Percentiles rank a stretch among this genome's conserved stretches.
These are phyloP conservation scores for Acrossocheilus fasciatus DNA, from an alignment of 2,797 vertebrate species.

Conservation along the genomic window DNA sequence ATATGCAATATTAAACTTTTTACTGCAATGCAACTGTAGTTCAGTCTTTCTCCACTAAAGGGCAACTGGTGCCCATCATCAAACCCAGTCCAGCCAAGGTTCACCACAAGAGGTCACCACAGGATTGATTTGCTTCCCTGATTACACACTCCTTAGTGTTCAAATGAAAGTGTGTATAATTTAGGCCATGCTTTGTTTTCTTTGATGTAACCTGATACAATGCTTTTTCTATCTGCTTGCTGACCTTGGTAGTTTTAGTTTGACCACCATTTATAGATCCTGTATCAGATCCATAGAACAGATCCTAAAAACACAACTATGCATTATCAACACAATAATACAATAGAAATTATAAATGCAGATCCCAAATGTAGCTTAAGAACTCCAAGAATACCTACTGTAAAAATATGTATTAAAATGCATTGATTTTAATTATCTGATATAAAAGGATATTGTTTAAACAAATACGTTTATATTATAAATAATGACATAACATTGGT, in stretches of 20 bases:
- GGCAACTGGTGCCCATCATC: neutral
- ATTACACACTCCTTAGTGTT: neutral
- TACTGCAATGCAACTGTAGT: neutral
- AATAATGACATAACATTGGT: neutral
- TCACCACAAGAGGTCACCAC: slow-evolving; percentile 19
- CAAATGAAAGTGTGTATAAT: neutral
- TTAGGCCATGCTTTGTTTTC: neutral
- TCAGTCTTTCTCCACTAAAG: neutral
- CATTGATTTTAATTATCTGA: neutral
- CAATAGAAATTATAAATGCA: neutral
- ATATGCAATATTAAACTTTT: neutral
- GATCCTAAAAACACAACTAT: neutral
- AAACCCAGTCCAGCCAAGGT: neutral
- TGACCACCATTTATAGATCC: neutral
- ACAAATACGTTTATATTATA: neutral
- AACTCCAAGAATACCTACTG: neutral
- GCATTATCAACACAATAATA: neutral
- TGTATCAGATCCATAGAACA: neutral
- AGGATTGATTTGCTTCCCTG: neutral
- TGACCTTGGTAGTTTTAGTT: neutral
- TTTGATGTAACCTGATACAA: neutral
- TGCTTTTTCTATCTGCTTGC: neutral
- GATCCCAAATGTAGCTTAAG: neutral
- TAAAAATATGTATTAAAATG: neutral
- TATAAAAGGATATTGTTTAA: neutral